Base-by-base conservation (phyloP, 1,140 invertebrate genomes). In the Tetramorium simillimum region DNA sequence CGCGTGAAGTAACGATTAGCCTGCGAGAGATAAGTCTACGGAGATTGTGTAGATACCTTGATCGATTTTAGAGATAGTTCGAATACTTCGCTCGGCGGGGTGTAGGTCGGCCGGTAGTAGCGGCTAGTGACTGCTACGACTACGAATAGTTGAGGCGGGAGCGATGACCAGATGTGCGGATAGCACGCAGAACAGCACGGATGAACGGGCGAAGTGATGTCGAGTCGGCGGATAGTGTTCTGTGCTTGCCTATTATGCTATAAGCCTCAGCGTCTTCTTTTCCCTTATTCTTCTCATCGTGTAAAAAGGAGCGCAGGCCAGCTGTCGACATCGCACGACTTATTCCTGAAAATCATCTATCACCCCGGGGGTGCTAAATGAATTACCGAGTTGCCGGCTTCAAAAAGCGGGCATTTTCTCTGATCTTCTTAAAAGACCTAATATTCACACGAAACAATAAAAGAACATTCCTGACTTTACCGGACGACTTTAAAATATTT, bases 151-250 rank as follows among this genome's bases (percentile, higher is more conserved):
- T 86, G 91, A 92, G 88, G 82, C 84, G 89, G 88, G 91, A 91
- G 91, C 91, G 91, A 91, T 92, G 91, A 92, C 91, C 91, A 92
- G 91, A 92, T 92, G 91, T 90, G 91, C 91, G 88, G 89, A 92
- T 92, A 85, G 86, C 70, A 60, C 58, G 46, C 16, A 73, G 85
- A 87, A 73, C 76, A 49, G 81, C 77, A 86, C 21, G 88, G 69
- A 89, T 76, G 72, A 85, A 77, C 86, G 78, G 62, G 85, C 86
- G 67, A 85, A 88, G 86, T 77, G 75, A 69, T 58, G 76, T 80
- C 53, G 37, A 85, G 62, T 69, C 63, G 58, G 70, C 63, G 58
- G 70, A 85, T 85, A 87, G 85, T 92, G 86, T 91, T 92, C 88
- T 77, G 85, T 62, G 87, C 75, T 72, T 65, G 53, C 33, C 84